phyloP scores from a whole-genome alignment of 1,140 invertebrate genomes.

The Saccostrea echinata region DNA sequence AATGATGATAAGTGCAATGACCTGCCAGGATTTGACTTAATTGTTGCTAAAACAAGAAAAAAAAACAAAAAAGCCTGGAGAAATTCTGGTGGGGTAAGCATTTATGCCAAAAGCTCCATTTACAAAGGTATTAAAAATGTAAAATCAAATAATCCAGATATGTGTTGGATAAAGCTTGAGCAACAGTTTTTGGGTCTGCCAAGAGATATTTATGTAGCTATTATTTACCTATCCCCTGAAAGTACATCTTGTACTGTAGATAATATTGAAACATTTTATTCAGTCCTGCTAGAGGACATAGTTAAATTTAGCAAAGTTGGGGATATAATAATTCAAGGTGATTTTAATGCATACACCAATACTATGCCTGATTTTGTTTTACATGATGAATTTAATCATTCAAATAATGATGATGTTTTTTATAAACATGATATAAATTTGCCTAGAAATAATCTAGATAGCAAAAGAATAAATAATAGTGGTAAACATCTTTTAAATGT shows the following conservation, averaged over 20 bases:
- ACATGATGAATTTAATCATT: not conserved
- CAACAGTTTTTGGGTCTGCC: not conserved
- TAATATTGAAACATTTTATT: constrained; percentile 16
- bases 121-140: constrained; percentile 14
- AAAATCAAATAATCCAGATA: not conserved
- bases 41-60: not conserved
- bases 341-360: constrained; percentile 47
- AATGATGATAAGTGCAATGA: not conserved
- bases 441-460: constrained; percentile 42
- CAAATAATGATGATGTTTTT: constrained; percentile 12
- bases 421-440: constrained; percentile 9
- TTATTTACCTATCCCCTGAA: constrained; percentile 40
- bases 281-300: not conserved
- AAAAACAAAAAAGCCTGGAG: constrained; percentile 38
- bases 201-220: constrained; percentile 35
- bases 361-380: constrained; percentile 19
- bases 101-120: constrained; percentile 30
- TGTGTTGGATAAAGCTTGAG: constrained; percentile 19
- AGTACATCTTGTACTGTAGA: not conserved
- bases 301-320: constrained; percentile 33
- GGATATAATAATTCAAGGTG: constrained; percentile 39
- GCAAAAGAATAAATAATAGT: constrained; percentile 27
- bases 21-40: not conserved
- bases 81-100: constrained; percentile 43
- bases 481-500: constrained; percentile 36